phyloP scores from a whole-genome alignment of 2,797 vertebrate genomes.

The Microctenopoma stevenorrisi region DNA sequence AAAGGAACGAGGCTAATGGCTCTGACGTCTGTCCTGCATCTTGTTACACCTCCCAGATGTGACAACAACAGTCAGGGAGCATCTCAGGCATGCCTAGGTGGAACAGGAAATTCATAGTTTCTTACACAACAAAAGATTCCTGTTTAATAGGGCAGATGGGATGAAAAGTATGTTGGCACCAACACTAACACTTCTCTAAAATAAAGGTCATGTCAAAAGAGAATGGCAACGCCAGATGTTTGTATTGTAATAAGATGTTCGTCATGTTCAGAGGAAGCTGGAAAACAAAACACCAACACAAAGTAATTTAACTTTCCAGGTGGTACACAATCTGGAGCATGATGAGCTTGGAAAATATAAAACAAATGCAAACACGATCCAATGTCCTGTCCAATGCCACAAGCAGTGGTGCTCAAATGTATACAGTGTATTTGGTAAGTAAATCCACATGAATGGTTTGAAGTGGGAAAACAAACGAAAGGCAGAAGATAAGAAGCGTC shows the following conservation, averaged over 20 bases:
- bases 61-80: neutral
- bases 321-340: neutral
- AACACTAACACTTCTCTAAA: neutral
- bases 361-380: neutral
- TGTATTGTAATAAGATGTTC: too few species aligned
- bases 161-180: neutral
- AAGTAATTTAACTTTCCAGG: too few species aligned
- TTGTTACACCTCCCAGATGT: neutral
- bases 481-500: slow-evolving; percentile 19
- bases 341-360: neutral
- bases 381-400: neutral
- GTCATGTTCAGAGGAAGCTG: too few species aligned
- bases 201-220: too few species aligned
- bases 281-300: too few species aligned
- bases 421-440: neutral
- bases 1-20: neutral
- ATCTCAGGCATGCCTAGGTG: too few species aligned
- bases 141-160: neutral
- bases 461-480: slow-evolving; percentile 19
- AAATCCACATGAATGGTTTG: neutral
- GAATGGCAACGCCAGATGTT: too few species aligned
- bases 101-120: neutral
- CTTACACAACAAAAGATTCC: neutral
- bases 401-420: neutral
- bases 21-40: neutral